Conservation (phyloP, 2,888 invertebrate genomes). For the Cephalotes varians region DNA sequence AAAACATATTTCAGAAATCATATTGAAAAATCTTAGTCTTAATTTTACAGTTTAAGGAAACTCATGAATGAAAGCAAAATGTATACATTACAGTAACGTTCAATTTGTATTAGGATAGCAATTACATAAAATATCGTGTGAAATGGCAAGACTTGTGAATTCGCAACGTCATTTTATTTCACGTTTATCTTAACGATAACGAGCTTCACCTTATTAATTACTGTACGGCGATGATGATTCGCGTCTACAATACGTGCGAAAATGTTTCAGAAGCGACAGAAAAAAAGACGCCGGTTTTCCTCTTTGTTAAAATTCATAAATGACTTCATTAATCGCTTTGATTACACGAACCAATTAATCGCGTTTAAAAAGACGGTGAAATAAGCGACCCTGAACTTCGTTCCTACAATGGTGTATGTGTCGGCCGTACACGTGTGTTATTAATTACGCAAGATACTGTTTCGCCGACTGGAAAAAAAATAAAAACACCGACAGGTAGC, state of each 20-base stretch:
- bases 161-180: neutral
- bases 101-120: neutral
- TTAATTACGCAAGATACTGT: constrained; percentile 53
- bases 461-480: neutral
- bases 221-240: neutral
- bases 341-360: neutral
- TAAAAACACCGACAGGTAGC: constrained; percentile 21
- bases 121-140: constrained; percentile 1
- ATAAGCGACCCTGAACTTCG: constrained; percentile 74
- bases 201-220: constrained; percentile 10
- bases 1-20: neutral
- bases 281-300: neutral
- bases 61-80: neutral
- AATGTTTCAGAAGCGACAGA: neutral
- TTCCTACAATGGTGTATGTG: constrained; percentile 68
- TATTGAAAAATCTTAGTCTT: neutral
- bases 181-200: constrained; percentile 19
- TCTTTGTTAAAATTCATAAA: neutral
- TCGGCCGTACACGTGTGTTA: constrained; percentile 39
- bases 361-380: constrained; percentile 43
- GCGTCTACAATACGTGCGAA: neutral
- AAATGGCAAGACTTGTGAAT: constrained; percentile 19
- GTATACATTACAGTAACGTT: neutral
- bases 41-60: neutral
- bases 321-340: neutral